A percentile compares a stretch with the other conserved stretches of the same genome.
Conservation (phyloP, 2,888 invertebrate genomes). For the Heliconius sara region DNA sequence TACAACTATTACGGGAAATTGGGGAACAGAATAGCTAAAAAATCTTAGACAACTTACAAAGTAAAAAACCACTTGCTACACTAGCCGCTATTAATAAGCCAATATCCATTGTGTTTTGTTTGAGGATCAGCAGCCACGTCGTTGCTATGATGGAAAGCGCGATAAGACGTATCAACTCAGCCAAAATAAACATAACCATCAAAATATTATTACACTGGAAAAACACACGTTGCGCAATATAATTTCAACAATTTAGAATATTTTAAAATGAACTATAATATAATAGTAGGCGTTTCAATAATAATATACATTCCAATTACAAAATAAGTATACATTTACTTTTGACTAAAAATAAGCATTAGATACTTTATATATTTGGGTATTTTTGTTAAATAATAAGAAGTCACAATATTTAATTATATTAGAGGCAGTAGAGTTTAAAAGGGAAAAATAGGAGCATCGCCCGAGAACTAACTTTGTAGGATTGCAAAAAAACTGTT, state of each 20-base stretch:
- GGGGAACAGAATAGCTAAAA: too few species aligned
- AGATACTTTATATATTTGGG: too few species aligned
- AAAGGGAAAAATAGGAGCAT: neutral
- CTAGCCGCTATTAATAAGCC: constrained; percentile 76
- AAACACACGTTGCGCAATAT: constrained; percentile 29
- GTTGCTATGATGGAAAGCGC: constrained; percentile 59
- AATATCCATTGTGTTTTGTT: constrained; percentile 78
- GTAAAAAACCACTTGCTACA: constrained; percentile 69
- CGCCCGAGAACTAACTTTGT: neutral
- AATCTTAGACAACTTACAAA: constrained; percentile 62
- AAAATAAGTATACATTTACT: too few species aligned
- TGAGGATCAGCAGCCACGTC: constrained; percentile 67
- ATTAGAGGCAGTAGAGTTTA: neutral
- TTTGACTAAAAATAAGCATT: too few species aligned
- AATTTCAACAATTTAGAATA: neutral
- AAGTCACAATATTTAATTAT: neutral
- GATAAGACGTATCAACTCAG: constrained; percentile 66
- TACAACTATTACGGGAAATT: too few species aligned
- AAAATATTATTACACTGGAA: constrained; percentile 67
- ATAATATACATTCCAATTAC: too few species aligned
- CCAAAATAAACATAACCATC: constrained; percentile 67
- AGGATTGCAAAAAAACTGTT: too few species aligned
- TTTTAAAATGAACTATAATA: neutral
- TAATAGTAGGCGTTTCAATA: too few species aligned
- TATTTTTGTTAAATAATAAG: too few species aligned